Conservation (phyloP, 1,140 invertebrate genomes). For the Drosophila navojoa region DNA sequence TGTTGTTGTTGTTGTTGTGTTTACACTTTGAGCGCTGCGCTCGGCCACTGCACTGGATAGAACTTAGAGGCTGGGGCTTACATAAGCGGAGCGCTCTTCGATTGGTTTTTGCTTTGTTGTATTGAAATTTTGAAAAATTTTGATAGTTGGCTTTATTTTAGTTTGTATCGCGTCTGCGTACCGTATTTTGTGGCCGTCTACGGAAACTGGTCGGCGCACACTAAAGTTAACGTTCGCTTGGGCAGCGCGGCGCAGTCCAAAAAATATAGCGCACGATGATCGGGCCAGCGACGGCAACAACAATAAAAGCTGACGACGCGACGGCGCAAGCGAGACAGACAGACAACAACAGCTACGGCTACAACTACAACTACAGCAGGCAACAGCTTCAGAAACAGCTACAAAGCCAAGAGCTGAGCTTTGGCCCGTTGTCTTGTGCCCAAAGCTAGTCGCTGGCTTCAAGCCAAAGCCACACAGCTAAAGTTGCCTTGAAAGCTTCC, state of each 20-base stretch:
- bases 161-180: constrained; percentile 49
- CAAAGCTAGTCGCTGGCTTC: constrained; percentile 48
- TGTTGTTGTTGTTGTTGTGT: constrained; percentile 31
- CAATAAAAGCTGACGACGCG: constrained; percentile 57
- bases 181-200: constrained; percentile 81
- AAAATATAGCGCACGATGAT: constrained; percentile 59
- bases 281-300: constrained; percentile 28
- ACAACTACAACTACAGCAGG: constrained; percentile 14
- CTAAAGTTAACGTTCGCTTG: constrained; percentile 80
- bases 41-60: constrained; percentile 59
- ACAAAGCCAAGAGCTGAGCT: constrained; percentile 45
- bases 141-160: constrained; percentile 11
- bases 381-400: constrained; percentile 17
- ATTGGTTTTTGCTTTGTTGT: constrained; percentile 17
- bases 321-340: constrained; percentile 59
- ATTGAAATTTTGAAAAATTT: constrained; percentile 23
- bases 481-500: constrained; percentile 75
- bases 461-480: constrained; percentile 53
- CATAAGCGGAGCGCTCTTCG: constrained; percentile 28
- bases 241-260: constrained; percentile 71
- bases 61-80: constrained; percentile 47
- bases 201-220: constrained; percentile 84
- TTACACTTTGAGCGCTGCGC: constrained; percentile 37
- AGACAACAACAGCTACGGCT: constrained; percentile 27
- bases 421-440: constrained; percentile 51